A percentile compares a stretch with the other conserved stretches of the same genome.
Conservation (phyloP, 1,140 invertebrate genomes). For the Conopomorpha cramerella region DNA sequence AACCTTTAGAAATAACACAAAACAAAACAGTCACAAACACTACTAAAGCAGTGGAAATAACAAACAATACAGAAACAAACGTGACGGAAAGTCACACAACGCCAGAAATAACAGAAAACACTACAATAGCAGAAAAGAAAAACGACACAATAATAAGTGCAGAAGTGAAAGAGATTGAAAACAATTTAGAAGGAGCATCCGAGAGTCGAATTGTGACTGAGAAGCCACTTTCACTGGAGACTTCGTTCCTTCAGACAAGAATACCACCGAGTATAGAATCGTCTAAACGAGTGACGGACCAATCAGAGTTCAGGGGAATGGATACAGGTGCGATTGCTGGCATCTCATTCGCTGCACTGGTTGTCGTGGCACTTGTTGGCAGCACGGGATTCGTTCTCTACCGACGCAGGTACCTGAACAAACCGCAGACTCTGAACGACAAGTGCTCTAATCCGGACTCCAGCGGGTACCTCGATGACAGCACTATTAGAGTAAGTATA, state of each 20-base stretch:
- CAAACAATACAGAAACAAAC: no score
- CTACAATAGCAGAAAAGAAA: constrained; percentile 21
- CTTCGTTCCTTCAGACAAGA: constrained; percentile 34
- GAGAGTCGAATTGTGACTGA: constrained; percentile 52
- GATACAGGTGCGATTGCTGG: constrained; percentile 74
- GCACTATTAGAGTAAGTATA: constrained; percentile 77
- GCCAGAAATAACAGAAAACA: constrained; percentile 5
- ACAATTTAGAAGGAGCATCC: constrained; percentile 19
- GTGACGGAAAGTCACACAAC: no score
- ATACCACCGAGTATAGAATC: constrained; percentile 44
- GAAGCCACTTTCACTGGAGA: constrained; percentile 43
- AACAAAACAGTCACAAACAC: not conserved
- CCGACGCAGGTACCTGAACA: constrained; percentile 75
- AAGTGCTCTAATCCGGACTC: constrained; percentile 85
- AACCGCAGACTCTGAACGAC: constrained; percentile 78
- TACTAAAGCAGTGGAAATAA: not conserved
- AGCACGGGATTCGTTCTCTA: constrained; percentile 76
- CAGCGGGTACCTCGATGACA: constrained; percentile 87
- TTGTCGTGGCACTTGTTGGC: constrained; percentile 68
- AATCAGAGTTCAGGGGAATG: constrained; percentile 39
- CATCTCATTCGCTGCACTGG: constrained; percentile 71
- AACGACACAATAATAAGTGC: constrained; percentile 6
- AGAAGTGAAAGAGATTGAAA: constrained; percentile 16
- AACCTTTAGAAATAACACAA: not conserved
- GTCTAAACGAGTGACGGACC: constrained; percentile 35